A percentile compares a stretch with the other conserved stretches of the same genome.
These are phyloP conservation scores for Labrus mixtus DNA, from an alignment of 2,113 vertebrate genomes.

Conservation along the genomic window DNA sequence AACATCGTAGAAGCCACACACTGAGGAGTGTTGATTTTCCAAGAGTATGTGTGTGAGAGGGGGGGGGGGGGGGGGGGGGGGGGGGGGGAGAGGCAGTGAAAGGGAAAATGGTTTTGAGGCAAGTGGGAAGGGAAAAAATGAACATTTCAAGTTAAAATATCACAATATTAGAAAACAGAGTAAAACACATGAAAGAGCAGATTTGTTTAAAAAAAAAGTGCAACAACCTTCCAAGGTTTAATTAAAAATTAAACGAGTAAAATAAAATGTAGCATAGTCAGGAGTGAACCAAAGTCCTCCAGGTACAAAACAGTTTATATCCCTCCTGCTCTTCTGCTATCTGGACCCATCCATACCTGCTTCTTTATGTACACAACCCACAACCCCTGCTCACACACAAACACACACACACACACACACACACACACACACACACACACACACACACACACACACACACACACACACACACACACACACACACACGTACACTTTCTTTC, in stretches of 20 bases:
- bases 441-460: not conserved
- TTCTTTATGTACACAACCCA: not conserved
- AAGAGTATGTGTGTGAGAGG: not conserved
- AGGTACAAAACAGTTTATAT: slow-evolving; percentile 4
- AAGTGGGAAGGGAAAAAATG: not conserved
- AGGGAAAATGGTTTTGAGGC: not conserved
- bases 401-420: not conserved
- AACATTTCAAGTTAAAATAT: not conserved
- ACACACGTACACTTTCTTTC: not conserved
- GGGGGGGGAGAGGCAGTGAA: not conserved
- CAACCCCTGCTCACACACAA: not conserved
- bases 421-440: not conserved
- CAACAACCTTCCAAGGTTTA: not conserved
- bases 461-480: slow-evolving; percentile 11
- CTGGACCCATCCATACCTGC: slow-evolving; percentile 13
- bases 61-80: too few species aligned
- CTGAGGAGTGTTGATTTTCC: slow-evolving; percentile 4
- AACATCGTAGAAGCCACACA: slow-evolving; percentile 27
- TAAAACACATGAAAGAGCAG: not conserved
- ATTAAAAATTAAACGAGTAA: slow-evolving; percentile 22
- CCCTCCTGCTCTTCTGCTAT: slow-evolving; percentile 15
- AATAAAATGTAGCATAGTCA: not conserved
- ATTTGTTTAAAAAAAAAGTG: not conserved
- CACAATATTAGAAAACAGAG: not conserved
- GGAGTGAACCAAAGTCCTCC: not conserved